These are phyloP conservation scores for Dryoscopus gambensis DNA, from an alignment of 2,113 vertebrate genomes.

Conservation along the genomic window DNA sequence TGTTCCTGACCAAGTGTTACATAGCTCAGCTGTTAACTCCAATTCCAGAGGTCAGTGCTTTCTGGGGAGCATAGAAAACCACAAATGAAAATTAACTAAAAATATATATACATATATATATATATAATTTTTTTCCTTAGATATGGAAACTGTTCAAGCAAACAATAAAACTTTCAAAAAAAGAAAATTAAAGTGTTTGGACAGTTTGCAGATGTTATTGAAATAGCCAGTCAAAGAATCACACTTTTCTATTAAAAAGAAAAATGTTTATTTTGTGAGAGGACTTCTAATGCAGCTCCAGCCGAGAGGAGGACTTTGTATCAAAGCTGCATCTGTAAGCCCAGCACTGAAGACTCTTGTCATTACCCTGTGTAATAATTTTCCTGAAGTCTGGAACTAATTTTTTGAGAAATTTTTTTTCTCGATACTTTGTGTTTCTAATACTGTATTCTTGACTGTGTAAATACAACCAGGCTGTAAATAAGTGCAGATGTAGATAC, in stretches of 20 bases:
- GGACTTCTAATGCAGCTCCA: conserved; percentile 62
- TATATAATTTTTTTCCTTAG: not conserved
- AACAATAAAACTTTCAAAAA: conserved; percentile 23
- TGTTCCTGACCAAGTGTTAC: not conserved
- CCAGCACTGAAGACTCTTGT: conserved; percentile 73
- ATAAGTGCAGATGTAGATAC: conserved; percentile 98
- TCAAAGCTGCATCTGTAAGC: conserved; percentile 64
- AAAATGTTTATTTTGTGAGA: conserved; percentile 43
- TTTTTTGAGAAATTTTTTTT: conserved; percentile 81
- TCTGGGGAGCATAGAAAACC: not conserved
- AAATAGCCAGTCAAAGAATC: conserved; percentile 32
- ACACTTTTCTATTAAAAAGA: conserved; percentile 47
- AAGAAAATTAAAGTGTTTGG: not conserved
- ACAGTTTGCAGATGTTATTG: not conserved
- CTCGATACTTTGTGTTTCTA: conserved; percentile 80
- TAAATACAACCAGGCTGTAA: conserved; percentile 96
- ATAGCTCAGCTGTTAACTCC: not conserved
- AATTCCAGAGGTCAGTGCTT: not conserved
- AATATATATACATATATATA: not conserved
- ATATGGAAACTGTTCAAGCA: not conserved
- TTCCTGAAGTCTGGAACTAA: conserved; percentile 79
- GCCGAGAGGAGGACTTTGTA: conserved; percentile 29
- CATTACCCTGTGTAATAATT: conserved; percentile 76
- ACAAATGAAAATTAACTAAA: not conserved
- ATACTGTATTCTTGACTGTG: conserved; percentile 90